Conservation (phyloP, 1,140 invertebrate genomes). For the Euschistus heros region DNA sequence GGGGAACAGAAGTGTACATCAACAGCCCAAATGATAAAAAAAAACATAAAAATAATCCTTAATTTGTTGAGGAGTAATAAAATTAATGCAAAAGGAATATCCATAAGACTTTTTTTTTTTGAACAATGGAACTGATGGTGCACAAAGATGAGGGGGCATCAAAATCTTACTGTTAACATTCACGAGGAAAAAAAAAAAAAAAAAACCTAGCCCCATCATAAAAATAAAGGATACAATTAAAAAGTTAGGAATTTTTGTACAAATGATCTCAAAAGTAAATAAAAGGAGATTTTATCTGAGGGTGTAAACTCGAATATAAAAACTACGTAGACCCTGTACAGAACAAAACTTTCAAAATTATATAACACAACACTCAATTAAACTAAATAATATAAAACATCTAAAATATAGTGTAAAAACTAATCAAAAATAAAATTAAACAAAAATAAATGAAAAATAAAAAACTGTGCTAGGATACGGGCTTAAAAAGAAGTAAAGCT, state of each 20-base stretch:
- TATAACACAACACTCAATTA: conserved; percentile 15
- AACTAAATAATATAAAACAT: conserved; percentile 18
- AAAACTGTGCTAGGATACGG: conserved; percentile 16
- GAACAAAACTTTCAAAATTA: conserved; percentile 9
- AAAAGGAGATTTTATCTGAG: background rate
- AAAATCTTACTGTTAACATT: background rate
- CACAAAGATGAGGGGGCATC: background rate
- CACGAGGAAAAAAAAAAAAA: background rate
- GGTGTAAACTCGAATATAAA: background rate
- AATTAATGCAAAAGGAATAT: conserved; percentile 5
- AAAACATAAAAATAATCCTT: conserved; percentile 13
- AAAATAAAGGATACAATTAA: background rate
- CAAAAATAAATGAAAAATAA: background rate
- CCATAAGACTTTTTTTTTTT: background rate
- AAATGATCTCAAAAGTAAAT: background rate
- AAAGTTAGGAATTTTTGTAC: background rate
- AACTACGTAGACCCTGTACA: conserved; percentile 3
- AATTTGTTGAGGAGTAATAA: background rate
- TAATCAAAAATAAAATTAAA: background rate
- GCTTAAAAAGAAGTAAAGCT: conserved; percentile 14
- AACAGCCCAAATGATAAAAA: conserved; percentile 5
- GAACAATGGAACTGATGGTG: background rate
- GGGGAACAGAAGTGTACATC: conserved; percentile 5
- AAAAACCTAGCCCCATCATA: background rate
- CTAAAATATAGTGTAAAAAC: conserved; percentile 14